Evolutionary conservation across 1,140 invertebrate species (phyloP).

Genomic region (Nomia melanderi): DNA sequence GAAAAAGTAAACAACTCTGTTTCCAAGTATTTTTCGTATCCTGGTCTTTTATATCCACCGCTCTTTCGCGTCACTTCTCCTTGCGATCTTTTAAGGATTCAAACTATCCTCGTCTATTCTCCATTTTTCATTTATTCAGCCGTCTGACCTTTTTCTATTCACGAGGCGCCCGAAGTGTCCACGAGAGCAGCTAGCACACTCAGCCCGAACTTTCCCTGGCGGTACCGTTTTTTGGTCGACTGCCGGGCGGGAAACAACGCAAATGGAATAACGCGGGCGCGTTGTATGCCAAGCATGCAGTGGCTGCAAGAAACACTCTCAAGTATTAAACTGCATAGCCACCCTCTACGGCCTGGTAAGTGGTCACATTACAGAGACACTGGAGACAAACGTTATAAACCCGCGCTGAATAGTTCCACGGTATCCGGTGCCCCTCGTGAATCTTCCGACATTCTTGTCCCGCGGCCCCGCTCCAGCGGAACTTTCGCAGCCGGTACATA

Average conservation of each 20-base stretch:
- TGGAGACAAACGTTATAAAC: slow-evolving; percentile 51
- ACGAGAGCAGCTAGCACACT: not conserved
- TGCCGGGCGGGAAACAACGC: slow-evolving; percentile 17
- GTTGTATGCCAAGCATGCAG: slow-evolving; percentile 50
- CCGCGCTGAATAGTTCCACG: slow-evolving; percentile 52
- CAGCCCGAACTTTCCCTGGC: slow-evolving; percentile 2
- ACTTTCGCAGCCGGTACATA: slow-evolving; percentile 26
- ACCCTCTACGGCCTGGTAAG: slow-evolving; percentile 48
- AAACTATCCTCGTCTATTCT: too few relatives aligned
- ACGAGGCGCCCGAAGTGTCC: not conserved
- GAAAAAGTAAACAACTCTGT: too few relatives aligned
- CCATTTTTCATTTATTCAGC: too few relatives aligned
- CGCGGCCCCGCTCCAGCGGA: slow-evolving; percentile 1
- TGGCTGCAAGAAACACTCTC: slow-evolving; percentile 58
- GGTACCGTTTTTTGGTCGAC: slow-evolving; percentile 16
- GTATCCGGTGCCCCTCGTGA: slow-evolving; percentile 7
- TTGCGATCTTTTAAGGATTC: too few relatives aligned
- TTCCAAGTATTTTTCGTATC: too few relatives aligned
- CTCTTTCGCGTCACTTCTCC: too few relatives aligned
- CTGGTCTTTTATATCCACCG: too few relatives aligned
- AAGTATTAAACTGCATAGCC: slow-evolving; percentile 63
- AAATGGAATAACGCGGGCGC: slow-evolving; percentile 50
- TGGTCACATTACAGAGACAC: slow-evolving; percentile 62
- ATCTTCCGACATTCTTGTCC: slow-evolving; percentile 45
- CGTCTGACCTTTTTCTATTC: not conserved